Base-by-base conservation (phyloP, 35 echinoderm and acorn worm genomes). In the Chiridota heheva region DNA sequence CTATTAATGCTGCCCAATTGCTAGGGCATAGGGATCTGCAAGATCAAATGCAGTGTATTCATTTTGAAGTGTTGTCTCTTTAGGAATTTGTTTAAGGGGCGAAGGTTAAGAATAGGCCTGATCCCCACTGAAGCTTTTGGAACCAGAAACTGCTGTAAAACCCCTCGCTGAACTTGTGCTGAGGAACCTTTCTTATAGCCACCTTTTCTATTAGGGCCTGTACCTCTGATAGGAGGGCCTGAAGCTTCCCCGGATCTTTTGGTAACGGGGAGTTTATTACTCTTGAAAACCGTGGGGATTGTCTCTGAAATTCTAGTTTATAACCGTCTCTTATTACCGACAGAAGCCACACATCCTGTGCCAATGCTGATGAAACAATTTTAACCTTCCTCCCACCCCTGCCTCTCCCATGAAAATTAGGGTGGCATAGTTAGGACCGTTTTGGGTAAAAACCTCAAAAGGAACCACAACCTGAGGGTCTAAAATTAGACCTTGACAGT, bases 91-190 rank as follows among this genome's bases (percentile, higher is more conserved):
- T 76, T 76, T 46, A 78, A 35, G 33, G 44, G 30, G 47, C 27
- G 7, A 12, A 78, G 35, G 48, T 78, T 78, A 8, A 78, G 39
- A 26, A 78, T 60, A 30, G 73, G 73, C 1, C 73, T 22, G 31
- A 34, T 58, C 4, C 51, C 73, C 18, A 27, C 73, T 33, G 73
- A 58, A 32, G 48, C n/a, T 27, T 78, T 78, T 7, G 24, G 15
- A 22, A 51, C 35, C 7, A 78, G 26, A 60, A 78, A 78, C 26
- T 58, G 33, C 40, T 47, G 55, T 58, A 58, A 40, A 40, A 41
- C 67, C 67, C 67, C 24, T 34, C 32, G 1, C 10, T 40, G 13
- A 7, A 16, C 20, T 40, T n/a, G 12, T 3, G 24, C 27, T 6
- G 67, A 41, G 32, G 4, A 18, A 71, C 29, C 15, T 15, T 34